A percentile compares a stretch with the other conserved stretches of the same genome.
Conservation (phyloP, 2,797 vertebrate genomes). For the Pelobates cultripes region DNA sequence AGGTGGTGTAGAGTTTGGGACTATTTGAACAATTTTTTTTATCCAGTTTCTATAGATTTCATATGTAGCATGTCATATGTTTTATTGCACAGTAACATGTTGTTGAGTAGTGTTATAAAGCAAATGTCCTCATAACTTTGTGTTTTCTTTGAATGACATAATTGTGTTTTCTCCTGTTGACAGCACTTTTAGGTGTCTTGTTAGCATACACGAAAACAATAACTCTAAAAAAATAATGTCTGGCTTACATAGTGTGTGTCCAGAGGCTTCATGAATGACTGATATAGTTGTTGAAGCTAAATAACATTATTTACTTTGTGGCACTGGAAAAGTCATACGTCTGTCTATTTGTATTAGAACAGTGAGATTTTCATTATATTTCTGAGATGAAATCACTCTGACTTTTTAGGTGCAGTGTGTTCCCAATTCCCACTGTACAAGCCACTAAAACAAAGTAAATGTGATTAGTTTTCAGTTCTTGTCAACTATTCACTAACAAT, state of each 20-base stretch:
- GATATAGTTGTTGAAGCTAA: not conserved
- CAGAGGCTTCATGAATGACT: not conserved
- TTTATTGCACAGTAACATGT: too few relatives aligned
- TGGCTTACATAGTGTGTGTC: not conserved
- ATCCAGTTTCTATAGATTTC: too few relatives aligned
- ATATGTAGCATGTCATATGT: too few relatives aligned
- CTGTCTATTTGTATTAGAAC: not conserved
- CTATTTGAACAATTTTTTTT: too few relatives aligned
- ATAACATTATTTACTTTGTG: not conserved
- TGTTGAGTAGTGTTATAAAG: too few relatives aligned
- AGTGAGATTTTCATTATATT: not conserved
- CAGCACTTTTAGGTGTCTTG: too few relatives aligned
- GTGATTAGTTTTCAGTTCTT: not conserved
- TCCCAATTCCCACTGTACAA: not conserved
- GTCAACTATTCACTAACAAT: slow-evolving; percentile 6
- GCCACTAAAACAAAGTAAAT: not conserved
- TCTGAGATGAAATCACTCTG: not conserved
- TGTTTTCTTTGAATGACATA: too few relatives aligned
- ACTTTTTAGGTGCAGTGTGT: slow-evolving; percentile 2
- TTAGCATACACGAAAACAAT: too few relatives aligned
- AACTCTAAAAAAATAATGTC: not conserved
- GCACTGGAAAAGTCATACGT: not conserved
- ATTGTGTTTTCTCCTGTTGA: too few relatives aligned
- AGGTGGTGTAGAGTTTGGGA: too few relatives aligned
- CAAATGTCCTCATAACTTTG: too few relatives aligned